Base-by-base conservation (phyloP, 2,888 invertebrate species). In the Stenchaetothrips biformis region DNA sequence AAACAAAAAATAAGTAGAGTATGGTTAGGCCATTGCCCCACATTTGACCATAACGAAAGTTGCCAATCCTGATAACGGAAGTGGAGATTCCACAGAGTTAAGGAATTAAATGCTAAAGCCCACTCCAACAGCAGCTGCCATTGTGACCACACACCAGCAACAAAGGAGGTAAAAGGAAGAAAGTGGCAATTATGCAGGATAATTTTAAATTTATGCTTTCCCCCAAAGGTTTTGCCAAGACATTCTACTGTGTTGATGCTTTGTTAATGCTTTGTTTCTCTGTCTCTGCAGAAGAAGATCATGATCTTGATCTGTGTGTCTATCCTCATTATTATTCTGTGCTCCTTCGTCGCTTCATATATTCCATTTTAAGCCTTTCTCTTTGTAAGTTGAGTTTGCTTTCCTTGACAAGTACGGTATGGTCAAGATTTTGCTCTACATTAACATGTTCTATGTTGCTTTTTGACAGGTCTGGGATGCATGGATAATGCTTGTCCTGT, bases 221-320 rank as follows among this genome's bases (percentile, higher is more conserved):
- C 37, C 37, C 37, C 37, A 37, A 37, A 62, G 21, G 48, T 21
- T 79, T 27, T 16, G 18, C 7, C 7, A 48, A 79, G 49, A 21
- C 13, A 27, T 7, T 78, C 48, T 47, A 25, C 25, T 48, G 18
- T 47, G 48, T 1, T 82, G 78, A 62, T 81, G 77, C 27, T 48
- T 25, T 82, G 77, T 82, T 82, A 81, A 82, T 82, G 81, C 79
- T 80, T 81, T 62, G 83, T 81, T 83, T 82, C 83, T 83, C 81
- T 84, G 82, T 82, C 77, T 82, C 88, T 91, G 91, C 92, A 95
- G 95, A 95, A 95, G 94, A 95, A 95, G 91, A 95, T 95, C 87
- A 94, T 95, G 92, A 95, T 95, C 88, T 91, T 95, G 91, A 92
- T 95, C 89, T 95, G 95, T 90, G 90, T 95, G 87, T 91, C 93